Evolutionary conservation across 1,140 invertebrate genomes (phyloP).

Genomic region (Achroia grisella): DNA sequence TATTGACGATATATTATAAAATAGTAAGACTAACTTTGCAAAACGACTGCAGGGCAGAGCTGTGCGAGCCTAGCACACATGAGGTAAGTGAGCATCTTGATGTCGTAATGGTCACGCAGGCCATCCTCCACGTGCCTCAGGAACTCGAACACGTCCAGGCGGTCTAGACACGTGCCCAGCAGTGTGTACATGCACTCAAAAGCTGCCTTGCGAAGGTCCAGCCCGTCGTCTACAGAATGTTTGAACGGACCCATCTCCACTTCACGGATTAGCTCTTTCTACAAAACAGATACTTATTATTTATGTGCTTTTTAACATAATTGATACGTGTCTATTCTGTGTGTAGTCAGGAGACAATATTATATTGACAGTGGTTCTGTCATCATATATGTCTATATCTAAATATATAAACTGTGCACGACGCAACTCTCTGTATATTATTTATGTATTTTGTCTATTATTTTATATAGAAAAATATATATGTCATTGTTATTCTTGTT

Average conservation of each 20-base stretch:
- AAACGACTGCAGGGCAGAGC: constrained; percentile 92
- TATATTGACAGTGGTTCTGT: no score
- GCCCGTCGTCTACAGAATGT: constrained; percentile 98
- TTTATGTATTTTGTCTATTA: no score
- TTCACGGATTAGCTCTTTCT: constrained; percentile 98
- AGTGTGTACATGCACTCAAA: constrained; percentile 99
- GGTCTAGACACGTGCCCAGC: constrained; percentile 95
- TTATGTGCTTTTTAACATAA: no score
- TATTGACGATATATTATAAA: no score
- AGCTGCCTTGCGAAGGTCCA: constrained; percentile 97
- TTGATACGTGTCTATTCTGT: no score
- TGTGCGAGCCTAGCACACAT: constrained; percentile 95
- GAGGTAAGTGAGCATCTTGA: constrained; percentile 99
- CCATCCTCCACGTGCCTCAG: constrained; percentile 95
- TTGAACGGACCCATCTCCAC: constrained; percentile 99
- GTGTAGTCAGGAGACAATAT: no score
- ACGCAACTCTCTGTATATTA: no score
- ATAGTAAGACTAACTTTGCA: constrained; percentile 83
- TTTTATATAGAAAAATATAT: no score
- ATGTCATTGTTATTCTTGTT: no score
- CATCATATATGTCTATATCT: no score
- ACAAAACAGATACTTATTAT: no score
- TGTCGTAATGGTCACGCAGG: constrained; percentile 97
- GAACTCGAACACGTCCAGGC: constrained; percentile 97
- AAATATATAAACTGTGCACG: no score